Evolutionary conservation across 2,888 invertebrate species (phyloP), one percentile per base, ranked within the genome.

Genomic region (Apodemia duryi): DNA sequence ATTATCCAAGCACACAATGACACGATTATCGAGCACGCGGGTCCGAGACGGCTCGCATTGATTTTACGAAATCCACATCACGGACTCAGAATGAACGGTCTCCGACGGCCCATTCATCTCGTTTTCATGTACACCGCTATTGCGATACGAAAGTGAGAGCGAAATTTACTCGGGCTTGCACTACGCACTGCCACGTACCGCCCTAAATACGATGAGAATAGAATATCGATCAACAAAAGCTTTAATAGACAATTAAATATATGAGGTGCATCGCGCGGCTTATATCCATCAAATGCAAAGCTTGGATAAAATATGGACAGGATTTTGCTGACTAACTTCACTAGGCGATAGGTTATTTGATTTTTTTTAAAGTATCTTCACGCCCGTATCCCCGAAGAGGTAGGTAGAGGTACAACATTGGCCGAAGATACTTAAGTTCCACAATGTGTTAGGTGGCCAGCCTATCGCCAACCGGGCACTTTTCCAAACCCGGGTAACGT

Each of bases 91-190:
- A 87, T 82, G 84, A 87, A 88, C 88, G 84, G 84, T 81, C 86
- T 85, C 85, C 81, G 86, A 80, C 85, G 84, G 77, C 82, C 86
- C 90, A 91, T 91, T 91, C 91, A 91, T 90, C 90, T 91, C 89
- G 88, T 89, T 91, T 89, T 87, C 88, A 87, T 89, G 87, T 88
- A 87, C 85, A 83, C 80, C 81, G 84, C 85, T 88, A 83, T 87
- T 87, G 86, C 88, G 82, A 85, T 86, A 81, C 86, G 91, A 91
- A 91, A 90, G 91, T 85, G 91, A 91, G 88, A 91, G 91, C 86
- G 84, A 83, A 88, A 86, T 89, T 88, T 84, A 83, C 88, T 85
- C 86, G 78, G 82, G 74, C 80, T 83, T 68, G 83, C 85, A 87
- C 83, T 84, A 87, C 84, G 84, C 86, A 87, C 79, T 77, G 74